Conservation (phyloP, 1,140 invertebrate species). For the Physella acuta region DNA sequence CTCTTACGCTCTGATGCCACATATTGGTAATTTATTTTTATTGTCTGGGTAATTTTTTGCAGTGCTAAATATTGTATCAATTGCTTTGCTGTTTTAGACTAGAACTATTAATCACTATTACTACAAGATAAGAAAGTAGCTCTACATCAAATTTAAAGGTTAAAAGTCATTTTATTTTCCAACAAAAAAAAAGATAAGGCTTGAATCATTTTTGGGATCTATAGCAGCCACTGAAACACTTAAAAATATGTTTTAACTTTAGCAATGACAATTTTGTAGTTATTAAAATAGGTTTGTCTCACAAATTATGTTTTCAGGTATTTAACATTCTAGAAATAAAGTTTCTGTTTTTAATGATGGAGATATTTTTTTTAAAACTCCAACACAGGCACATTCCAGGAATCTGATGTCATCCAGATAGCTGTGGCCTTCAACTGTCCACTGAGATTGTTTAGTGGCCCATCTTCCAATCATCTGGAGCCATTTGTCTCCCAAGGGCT, state of each 20-base stretch:
- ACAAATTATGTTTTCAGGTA: too few species aligned
- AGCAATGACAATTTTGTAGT: too few species aligned
- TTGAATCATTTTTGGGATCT: too few species aligned
- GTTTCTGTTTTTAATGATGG: too few species aligned
- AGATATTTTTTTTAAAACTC: too few species aligned
- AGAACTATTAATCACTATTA: background rate
- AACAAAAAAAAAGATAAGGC: too few species aligned
- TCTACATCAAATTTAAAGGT: too few species aligned
- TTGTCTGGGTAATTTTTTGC: background rate
- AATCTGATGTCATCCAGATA: constrained; percentile 57
- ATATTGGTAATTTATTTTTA: constrained; percentile 60
- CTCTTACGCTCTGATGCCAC: constrained; percentile 64
- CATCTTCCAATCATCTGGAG: background rate
- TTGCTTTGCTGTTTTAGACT: background rate
- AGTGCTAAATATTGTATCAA: background rate
- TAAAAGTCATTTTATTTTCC: background rate
- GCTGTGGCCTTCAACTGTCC: constrained; percentile 58
- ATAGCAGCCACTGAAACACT: too few species aligned
- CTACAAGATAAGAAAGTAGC: too few species aligned
- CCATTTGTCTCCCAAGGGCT: constrained; percentile 20
- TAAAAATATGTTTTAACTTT: too few species aligned
- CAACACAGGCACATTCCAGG: constrained; percentile 59
- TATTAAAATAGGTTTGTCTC: too few species aligned
- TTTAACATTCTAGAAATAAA: too few species aligned
- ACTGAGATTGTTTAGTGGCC: constrained; percentile 27